A percentile compares a stretch with the other conserved stretches of the same genome.
phyloP scores from a whole-genome alignment of 1,140 invertebrate species.

The Drosophila tsacasi region DNA sequence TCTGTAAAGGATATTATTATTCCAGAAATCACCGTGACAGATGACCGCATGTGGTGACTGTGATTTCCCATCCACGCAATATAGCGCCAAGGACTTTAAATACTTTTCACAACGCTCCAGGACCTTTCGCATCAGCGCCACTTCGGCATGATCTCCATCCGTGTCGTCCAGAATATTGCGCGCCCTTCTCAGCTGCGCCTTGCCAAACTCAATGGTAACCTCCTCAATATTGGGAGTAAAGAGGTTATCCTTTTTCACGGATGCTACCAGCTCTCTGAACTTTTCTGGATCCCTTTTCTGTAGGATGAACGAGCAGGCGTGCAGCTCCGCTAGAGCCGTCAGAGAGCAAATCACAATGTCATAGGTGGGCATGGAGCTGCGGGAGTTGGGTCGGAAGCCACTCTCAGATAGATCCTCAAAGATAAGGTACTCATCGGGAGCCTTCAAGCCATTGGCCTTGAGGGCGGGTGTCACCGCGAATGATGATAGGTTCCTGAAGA shows the following conservation, averaged over 20 bases:
- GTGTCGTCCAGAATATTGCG: slow-evolving; percentile 31
- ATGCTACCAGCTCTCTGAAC: slow-evolving; percentile 32
- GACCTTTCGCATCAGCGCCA: slow-evolving; percentile 21
- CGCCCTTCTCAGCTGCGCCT: slow-evolving; percentile 46
- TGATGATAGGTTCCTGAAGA: slow-evolving; percentile 28
- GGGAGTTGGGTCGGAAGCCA: slow-evolving; percentile 40
- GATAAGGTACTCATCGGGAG: slow-evolving; percentile 59
- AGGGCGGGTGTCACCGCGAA: slow-evolving; percentile 49
- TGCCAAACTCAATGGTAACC: slow-evolving; percentile 66
- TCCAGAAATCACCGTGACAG: slow-evolving; percentile 75
- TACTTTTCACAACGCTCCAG: slow-evolving; percentile 45
- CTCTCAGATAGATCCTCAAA: slow-evolving; percentile 55
- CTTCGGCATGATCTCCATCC: background rate
- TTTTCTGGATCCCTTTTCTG: slow-evolving; percentile 34
- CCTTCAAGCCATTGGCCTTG: slow-evolving; percentile 22
- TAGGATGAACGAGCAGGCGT: slow-evolving; percentile 63
- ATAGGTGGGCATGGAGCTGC: slow-evolving; percentile 52
- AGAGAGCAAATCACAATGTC: slow-evolving; percentile 54
- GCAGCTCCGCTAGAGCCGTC: slow-evolving; percentile 57
- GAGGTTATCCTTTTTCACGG: slow-evolving; percentile 56
- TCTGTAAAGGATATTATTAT: slow-evolving; percentile 69
- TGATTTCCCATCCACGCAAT: slow-evolving; percentile 47
- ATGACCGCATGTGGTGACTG: slow-evolving; percentile 57
- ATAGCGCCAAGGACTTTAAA: slow-evolving; percentile 50
- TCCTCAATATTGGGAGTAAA: slow-evolving; percentile 53